Evolutionary conservation across 2,888 invertebrate species (phyloP), one percentile per base, ranked within the genome.

Genomic region (Epinotia brunnichana): DNA sequence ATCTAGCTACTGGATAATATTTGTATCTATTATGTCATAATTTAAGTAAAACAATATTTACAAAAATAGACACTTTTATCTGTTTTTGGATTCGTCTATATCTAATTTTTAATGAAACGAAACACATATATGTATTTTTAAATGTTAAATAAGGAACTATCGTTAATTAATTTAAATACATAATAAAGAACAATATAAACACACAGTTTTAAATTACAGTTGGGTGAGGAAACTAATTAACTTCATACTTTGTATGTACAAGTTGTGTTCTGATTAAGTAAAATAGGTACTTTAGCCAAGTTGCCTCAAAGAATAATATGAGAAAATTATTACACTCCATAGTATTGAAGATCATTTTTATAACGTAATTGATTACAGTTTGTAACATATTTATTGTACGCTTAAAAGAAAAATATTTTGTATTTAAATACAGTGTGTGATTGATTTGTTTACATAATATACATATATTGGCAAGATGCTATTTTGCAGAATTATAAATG

Each of bases 21-120:
- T 89, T 87, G 88, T 84, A 88, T 87, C 87, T 91, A 72, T 72
- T 72, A 91, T 89, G 87, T 88, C 88, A 91, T 90, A 91, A 90
- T 90, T 91, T 90, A 92, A 89, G 88, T 90, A 90, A 90, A 89
- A 90, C 82, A 82, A 89, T 92, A 92, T 92, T 92, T 92, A 92
- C 92, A 92, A 92, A 91, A 92, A 91, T 91, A 92, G 90, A 91
- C 89, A 89, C 85, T 84, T 85, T 87, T 81, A 84, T 89, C 83
- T 87, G 85, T 86, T 87, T 83, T 86, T 88, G 87, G 86, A 87
- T 87, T 83, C 82, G 80, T 82, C 83, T 87, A 87, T 79, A 79
- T 79, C 83, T 87, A 87, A 83, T 76, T 80, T 83, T 79, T 74
- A 78, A 69, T 59, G 61, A 60, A 74, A 67, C 67, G 63, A 74